Conservation (phyloP, 2,797 vertebrate genomes). For the Hippopotamyrus pictus region DNA sequence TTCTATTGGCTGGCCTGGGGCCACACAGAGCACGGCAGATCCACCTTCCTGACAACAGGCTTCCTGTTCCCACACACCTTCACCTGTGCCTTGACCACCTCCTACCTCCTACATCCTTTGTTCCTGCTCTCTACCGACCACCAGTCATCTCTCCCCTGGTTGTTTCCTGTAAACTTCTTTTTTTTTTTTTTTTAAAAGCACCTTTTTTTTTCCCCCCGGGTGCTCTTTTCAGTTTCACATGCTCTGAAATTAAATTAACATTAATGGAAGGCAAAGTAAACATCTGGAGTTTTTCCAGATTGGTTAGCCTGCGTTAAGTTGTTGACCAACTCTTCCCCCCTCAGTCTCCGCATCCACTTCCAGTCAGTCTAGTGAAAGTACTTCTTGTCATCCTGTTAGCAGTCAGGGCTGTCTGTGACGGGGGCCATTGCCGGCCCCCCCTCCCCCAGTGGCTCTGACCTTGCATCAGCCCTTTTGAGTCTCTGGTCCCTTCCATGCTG, state of each 20-base stretch:
- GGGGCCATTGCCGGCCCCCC: background rate
- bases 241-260: slow-evolving; percentile 30
- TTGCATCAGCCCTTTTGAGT: background rate
- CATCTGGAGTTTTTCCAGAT: slow-evolving; percentile 45
- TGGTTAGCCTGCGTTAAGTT: slow-evolving; percentile 29
- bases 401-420: background rate
- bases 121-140: background rate
- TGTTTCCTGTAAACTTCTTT: slow-evolving; percentile 36
- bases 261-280: slow-evolving; percentile 44
- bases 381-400: background rate
- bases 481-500: background rate
- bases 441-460: background rate
- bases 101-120: background rate
- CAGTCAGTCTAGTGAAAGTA: background rate
- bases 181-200: background rate
- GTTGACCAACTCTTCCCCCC: slow-evolving; percentile 30
- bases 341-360: background rate
- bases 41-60: background rate
- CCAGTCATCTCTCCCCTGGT: background rate
- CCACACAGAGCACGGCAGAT: background rate
- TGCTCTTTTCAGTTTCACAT: slow-evolving; percentile 26
- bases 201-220: background rate
- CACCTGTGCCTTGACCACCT: slow-evolving; percentile 22
- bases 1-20: background rate
- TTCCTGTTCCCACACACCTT: slow-evolving; percentile 17